A percentile compares a stretch with the other conserved stretches of the same genome.
phyloP scores from a whole-genome alignment of 2,888 invertebrate genomes.

The Arge pagana region DNA sequence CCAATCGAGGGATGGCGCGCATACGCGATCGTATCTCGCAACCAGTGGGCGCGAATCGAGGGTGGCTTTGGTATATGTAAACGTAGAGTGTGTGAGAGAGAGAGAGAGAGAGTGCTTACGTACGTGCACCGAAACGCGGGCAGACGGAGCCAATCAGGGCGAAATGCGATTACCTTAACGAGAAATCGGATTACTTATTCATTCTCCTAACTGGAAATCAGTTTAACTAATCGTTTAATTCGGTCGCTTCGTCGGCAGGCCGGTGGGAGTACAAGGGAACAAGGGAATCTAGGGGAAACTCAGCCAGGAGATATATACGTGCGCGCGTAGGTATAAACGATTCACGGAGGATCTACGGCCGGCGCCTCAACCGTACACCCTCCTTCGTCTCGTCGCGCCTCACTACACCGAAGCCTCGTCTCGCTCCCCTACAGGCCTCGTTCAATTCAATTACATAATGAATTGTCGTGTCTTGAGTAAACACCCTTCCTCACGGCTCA shows the following conservation, averaged over 20 bases:
- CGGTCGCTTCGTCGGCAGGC: slow-evolving; percentile 43
- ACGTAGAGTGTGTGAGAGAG: slow-evolving; percentile 16
- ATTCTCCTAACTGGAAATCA: slow-evolving; percentile 60
- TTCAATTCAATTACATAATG: slow-evolving; percentile 59
- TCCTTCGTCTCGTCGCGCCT: neutral
- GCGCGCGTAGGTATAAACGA: slow-evolving; percentile 21
- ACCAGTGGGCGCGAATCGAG: too few species aligned
- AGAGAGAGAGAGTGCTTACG: slow-evolving; percentile 31
- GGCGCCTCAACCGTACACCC: slow-evolving; percentile 4
- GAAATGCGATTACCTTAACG: slow-evolving; percentile 60
- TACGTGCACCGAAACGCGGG: slow-evolving; percentile 42
- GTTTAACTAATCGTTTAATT: slow-evolving; percentile 61
- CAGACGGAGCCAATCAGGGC: slow-evolving; percentile 57
- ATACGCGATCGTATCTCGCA: too few species aligned
- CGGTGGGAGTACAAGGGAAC: slow-evolving; percentile 14
- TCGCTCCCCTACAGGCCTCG: slow-evolving; percentile 39
- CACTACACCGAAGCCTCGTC: neutral
- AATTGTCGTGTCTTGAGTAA: slow-evolving; percentile 59
- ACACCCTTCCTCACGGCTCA: slow-evolving; percentile 54
- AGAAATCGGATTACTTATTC: slow-evolving; percentile 60
- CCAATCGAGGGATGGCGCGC: neutral
- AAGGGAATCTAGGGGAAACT: slow-evolving; percentile 20
- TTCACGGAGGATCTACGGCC: slow-evolving; percentile 14
- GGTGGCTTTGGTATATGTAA: neutral
- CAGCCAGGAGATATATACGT: slow-evolving; percentile 11